Base-by-base conservation (phyloP, 2,797 vertebrate species). In the Eulemur rubriventer region DNA sequence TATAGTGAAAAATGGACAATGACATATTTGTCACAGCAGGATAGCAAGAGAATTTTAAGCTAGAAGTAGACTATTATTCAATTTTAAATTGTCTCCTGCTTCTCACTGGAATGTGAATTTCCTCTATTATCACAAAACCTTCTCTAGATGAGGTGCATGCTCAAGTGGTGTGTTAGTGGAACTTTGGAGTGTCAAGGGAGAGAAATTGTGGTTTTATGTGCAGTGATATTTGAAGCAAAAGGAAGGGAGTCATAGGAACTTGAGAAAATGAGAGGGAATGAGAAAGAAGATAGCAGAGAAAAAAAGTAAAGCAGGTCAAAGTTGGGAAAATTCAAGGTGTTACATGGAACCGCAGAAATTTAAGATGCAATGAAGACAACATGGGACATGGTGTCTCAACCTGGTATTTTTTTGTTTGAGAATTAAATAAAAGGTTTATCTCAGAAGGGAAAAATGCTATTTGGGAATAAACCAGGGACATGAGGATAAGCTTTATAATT, bases 11-110 rank as follows among this genome's bases (percentile, higher is more conserved):
- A 63, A 4, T 28, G 1, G 26, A 46, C 14, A 91, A 46, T 48
- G 61, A 72, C 17, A 73, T 84, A 81, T 10, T 30, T 72, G 30
- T 94, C 85, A 76, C 28, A 92, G 35, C 2, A 38, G 55, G 41
- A 28, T 24, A 76, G 18, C 28, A 30, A 43, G 61, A 69, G 57
- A 26, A 43, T 78, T 52, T 70, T 93, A 10, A 24, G 38, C 16
- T 6, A 93, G 9, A 87, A 1, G 2, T 20, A 72, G 33, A 43
- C 7, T 73, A 46, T 50, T 80, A 41, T 38, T 88, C 11, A 14
- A 48, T 52, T 73, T 72, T 86, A 43, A 79, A 91, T 78, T 38
- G 2, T 52, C 92, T 83, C 50, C 24, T 83, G 30, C 1, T 86
- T 20, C 26, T 55, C 43, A 1, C 17, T 78, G 17, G 17, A 55